Conservation (phyloP, 2,888 invertebrate genomes). For the Poecilobothrus nobilitatus region DNA sequence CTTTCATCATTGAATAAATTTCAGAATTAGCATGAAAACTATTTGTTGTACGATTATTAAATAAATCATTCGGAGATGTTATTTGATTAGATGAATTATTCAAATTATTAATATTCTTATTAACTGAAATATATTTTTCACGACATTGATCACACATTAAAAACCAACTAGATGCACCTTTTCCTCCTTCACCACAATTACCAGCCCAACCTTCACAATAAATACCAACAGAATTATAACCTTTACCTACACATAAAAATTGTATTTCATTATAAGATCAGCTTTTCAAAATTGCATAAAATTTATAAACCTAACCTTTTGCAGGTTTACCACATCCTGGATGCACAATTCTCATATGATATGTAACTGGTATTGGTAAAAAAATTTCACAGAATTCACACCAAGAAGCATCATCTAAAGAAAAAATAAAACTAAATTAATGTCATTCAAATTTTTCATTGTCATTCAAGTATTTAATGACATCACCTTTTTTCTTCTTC, state of each 20-base stretch:
- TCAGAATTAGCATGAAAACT: slow-evolving; percentile 39
- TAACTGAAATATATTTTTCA: slow-evolving; percentile 51
- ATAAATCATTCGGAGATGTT: slow-evolving; percentile 38
- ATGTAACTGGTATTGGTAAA: slow-evolving; percentile 70
- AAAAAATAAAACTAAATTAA: slow-evolving; percentile 4
- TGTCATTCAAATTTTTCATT: too few relatives aligned
- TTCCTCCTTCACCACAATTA: slow-evolving; percentile 78
- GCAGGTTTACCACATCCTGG: slow-evolving; percentile 84
- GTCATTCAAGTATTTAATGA: neutral
- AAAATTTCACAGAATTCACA: slow-evolving; percentile 84
- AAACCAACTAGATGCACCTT: slow-evolving; percentile 77
- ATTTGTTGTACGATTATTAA: slow-evolving; percentile 40
- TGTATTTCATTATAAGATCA: neutral
- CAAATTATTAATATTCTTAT: slow-evolving; percentile 39
- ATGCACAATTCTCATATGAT: slow-evolving; percentile 85
- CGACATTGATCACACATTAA: slow-evolving; percentile 86
- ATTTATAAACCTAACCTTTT: slow-evolving; percentile 46
- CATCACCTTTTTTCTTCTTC: slow-evolving; percentile 37
- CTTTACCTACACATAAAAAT: slow-evolving; percentile 47
- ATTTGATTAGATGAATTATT: slow-evolving; percentile 38
- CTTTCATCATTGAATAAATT: slow-evolving; percentile 63
- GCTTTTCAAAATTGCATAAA: neutral
- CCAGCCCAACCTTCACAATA: slow-evolving; percentile 85
- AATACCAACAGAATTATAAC: slow-evolving; percentile 84
- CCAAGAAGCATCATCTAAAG: slow-evolving; percentile 40